Evolutionary conservation across 2,113 vertebrate species (phyloP), one percentile per base, ranked within the genome.

Genomic region (Sinosuthora webbiana): DNA sequence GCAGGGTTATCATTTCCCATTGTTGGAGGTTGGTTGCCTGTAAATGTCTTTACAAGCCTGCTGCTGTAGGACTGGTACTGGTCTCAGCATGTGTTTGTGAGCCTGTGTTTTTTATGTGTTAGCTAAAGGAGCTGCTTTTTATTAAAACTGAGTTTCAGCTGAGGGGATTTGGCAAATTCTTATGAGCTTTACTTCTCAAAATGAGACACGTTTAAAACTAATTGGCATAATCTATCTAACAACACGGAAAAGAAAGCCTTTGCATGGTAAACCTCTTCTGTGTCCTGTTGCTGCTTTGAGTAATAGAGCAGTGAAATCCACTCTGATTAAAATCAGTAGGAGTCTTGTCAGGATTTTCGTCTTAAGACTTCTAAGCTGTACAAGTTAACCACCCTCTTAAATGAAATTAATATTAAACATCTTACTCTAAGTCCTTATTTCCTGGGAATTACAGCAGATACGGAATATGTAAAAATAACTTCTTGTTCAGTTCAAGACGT

Each of bases 321-420:
- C 55, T 19, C 49, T 91, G 74, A 91, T 95, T 95, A 85, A 87
- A 94, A 91, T 94, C 75, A 50, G 45, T 90, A 85, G 90, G 81
- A 93, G 50, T 83, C 87, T 96, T 89, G 70, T 80, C 82, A 83
- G 91, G 93, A 96, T 91, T 96, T 97, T 90, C 4, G 1, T 76
- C 45, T 87, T 89, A 93, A 94, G 78, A 27, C 85, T 85, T 94
- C 37, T 85, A 90, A 95, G 78, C 75, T 83, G 3, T 59, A 16
- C 63, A 88, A 53, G 59, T 91, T 94, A 87, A 67, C 63, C 57
- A 91, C 78, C 44, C 39, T 91, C 75, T 95, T 89, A 92, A 93
- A 76, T 79, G 45, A 96, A 87, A 91, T 92, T 89, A 75, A 76
- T 95, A 87, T 75, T 87, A 82, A 95, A 85, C 57, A 33, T 82